Base-by-base conservation (phyloP, 2,113 vertebrate species). In the Erinaceus europaeus region DNA sequence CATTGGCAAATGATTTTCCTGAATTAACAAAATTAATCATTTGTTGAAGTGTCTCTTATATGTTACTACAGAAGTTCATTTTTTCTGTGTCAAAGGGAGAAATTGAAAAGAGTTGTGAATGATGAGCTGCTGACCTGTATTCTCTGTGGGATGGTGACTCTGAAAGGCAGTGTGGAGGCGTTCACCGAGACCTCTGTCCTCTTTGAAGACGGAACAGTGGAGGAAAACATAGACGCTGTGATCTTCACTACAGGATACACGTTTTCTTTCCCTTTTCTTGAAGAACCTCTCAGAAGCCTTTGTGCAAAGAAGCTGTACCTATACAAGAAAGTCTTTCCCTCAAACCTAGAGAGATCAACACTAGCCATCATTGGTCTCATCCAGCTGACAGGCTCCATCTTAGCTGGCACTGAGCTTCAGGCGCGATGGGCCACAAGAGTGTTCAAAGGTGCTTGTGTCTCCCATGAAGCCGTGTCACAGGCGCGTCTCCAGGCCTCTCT, bases 381-480 rank as follows among this genome's bases (percentile, higher is more conserved):
- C 36, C 81, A 96, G 83, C 62, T 97, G 8, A 95, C 77, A 0
- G 99, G 98, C 14, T 97, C 99, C 5, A 89, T 98, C 34, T 97
- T 98, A 94, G 95, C 97, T 11, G 83, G 86, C 44, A 94, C 97
- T 64, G 99, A 99, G 95, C 97, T 99, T 95, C 99, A 99, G 93
- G 98, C 98, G 14, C 97, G 98, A n/a, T 99, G 98, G 98, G 98
- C 97, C 80, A 95, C 98, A 0, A 97, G 97, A 77, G 95, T 98
- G n/a, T 98, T 99, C 92, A 94, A 97, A 96, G 98, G 98, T 99
- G 95, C 38, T 40, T 40, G 29, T 11, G 8, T 42, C n/a, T n/a
- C n/a, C n/a, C n/a, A n/a, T n/a, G n/a, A n/a, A n/a, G n/a, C n/a
- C n/a, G n/a, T n/a, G n/a, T n/a, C n/a, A n/a, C n/a, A n/a, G n/a